Evolutionary conservation across 2,113 vertebrate genomes (phyloP).

Genomic region (Saguinus midas): DNA sequence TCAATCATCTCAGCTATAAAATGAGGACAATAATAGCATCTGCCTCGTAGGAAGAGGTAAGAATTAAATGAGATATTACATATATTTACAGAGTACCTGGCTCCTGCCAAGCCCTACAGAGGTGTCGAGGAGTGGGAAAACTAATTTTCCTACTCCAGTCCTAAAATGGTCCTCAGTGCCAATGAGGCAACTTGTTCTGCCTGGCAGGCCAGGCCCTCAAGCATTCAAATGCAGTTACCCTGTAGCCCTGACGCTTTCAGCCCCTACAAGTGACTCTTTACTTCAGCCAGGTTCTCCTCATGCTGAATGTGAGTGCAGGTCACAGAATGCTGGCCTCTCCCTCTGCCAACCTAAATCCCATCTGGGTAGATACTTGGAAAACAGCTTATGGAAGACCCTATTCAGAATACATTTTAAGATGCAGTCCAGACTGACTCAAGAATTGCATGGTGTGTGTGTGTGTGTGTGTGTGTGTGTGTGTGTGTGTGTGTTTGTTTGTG

Average conservation of each 20-base stretch:
- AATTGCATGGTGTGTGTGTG: background rate
- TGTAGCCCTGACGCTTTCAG: background rate
- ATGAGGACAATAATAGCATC: slow-evolving; percentile 29
- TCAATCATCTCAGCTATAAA: slow-evolving; percentile 43
- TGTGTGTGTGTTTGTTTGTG: background rate
- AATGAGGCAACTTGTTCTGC: background rate
- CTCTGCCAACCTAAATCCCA: background rate
- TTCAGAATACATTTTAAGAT: background rate
- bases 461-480: background rate
- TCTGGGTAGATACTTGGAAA: background rate
- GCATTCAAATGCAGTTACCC: background rate
- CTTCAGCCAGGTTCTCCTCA: background rate
- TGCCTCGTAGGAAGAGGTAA: background rate
- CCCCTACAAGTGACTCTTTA: background rate
- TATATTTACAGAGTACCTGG: background rate
- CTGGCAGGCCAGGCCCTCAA: background rate
- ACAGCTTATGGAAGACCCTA: background rate
- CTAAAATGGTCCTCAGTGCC: background rate
- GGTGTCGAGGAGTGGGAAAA: background rate
- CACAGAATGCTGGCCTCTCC: background rate
- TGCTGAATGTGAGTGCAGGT: background rate
- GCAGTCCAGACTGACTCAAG: background rate
- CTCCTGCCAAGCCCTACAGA: background rate
- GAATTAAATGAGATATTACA: background rate
- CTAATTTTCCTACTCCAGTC: background rate